Base-by-base conservation (phyloP, 2,888 invertebrate genomes). In the Callimorpha dominula region DNA sequence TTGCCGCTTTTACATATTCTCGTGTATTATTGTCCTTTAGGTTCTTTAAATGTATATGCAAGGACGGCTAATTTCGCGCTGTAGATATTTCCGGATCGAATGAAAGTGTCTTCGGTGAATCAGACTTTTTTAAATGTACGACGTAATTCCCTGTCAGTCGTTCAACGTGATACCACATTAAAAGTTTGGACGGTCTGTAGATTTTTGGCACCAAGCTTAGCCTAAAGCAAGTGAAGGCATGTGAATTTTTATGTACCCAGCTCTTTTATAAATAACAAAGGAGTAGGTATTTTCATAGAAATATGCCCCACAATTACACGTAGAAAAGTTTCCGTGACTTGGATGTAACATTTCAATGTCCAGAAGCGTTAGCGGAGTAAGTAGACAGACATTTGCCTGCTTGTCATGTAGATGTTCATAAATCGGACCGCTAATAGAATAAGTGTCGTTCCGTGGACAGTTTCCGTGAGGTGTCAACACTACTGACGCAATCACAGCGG, bases 31-130 rank as follows among this genome's bases (percentile, higher is more conserved):
- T 92, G 91, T 95, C 93, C 93, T 93, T 92, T 90, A 87, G 85
- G 81, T 90, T 90, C 88, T 91, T 91, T 89, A 91, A 91, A 90
- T 89, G 88, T 87, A 89, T 87, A 90, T 90, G 89, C 94, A 95
- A 95, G 95, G 95, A 95, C 95, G 91, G 89, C 92, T 93, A 94
- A 93, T 92, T 93, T 89, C 87, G 92, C 88, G 80, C 88, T 81
- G 86, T 78, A 87, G 91, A 91, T 95, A 95, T 94, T 94, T 95
- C 94, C 95, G 94, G 88, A 92, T 91, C 91, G 86, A 89, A 94
- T 92, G 90, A 91, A 94, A 93, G 86, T 91, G 91, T 92, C 92
- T 92, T 88, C 82, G 90, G 87, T 95, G 95, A 95, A 91, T 95
- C 95, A 94, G 90, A 91, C 84, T 88, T 92, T 93, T 86, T 94